A percentile compares a stretch with the other conserved stretches of the same genome.
These are phyloP conservation scores for Junonia oenone DNA, from an alignment of 2,888 invertebrate species.

Conservation along the genomic window DNA sequence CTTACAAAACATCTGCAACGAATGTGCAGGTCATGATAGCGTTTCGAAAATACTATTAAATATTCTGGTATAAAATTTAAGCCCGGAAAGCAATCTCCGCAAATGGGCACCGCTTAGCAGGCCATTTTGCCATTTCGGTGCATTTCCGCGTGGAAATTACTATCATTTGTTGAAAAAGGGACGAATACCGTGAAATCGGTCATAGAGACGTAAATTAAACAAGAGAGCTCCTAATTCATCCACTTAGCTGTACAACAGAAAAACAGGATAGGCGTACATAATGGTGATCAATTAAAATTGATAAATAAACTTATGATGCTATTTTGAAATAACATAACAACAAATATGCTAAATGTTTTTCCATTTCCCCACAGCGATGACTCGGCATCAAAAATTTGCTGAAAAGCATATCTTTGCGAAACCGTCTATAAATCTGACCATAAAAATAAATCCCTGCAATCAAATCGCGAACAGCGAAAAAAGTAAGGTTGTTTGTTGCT, in stretches of 20 bases:
- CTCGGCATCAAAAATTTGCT: constrained; percentile 27
- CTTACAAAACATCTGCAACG: constrained; percentile 15
- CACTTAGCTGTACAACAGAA: constrained; percentile 8
- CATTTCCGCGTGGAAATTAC: constrained; percentile 74
- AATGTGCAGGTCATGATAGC: constrained; percentile 19
- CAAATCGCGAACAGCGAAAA: constrained; percentile 71
- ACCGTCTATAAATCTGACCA: constrained; percentile 73
- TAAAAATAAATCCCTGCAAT: constrained; percentile 76
- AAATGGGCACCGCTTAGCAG: constrained; percentile 70
- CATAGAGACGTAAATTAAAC: constrained; percentile 30
- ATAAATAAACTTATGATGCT: no score
- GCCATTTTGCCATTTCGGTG: constrained; percentile 72
- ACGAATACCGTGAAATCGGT: constrained; percentile 52
- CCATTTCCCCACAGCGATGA: constrained; percentile 21
- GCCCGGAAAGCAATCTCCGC: constrained; percentile 60
- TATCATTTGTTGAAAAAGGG: constrained; percentile 69
- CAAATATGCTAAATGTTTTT: constrained; percentile 25
- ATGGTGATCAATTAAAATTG: no score
- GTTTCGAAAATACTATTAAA: constrained; percentile 34
- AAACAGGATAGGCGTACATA: neutral
- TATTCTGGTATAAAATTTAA: constrained; percentile 56
- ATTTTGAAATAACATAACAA: constrained; percentile 5
- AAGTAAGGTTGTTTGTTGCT: constrained; percentile 72
- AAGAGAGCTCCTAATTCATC: constrained; percentile 11
- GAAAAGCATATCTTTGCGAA: constrained; percentile 57